A percentile compares a stretch with the other conserved stretches of the same genome.
phyloP scores from a whole-genome alignment of 2,797 vertebrate genomes.

The Gobio occitaniae region DNA sequence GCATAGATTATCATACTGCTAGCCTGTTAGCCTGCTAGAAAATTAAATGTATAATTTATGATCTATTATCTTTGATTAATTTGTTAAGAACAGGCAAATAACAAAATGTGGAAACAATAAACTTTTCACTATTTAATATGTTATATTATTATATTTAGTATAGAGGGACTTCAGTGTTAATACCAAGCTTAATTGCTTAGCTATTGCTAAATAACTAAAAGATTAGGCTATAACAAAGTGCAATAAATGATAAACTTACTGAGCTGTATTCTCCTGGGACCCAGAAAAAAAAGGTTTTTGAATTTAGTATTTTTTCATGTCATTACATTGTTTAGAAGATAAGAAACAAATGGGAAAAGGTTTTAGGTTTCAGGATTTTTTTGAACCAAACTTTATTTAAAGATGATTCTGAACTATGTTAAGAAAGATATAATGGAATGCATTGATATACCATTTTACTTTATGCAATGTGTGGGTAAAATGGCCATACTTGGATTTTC shows the following conservation, averaged over 20 bases:
- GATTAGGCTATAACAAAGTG: neutral
- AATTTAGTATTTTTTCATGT: no score
- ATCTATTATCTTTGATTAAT: neutral
- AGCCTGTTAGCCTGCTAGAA: neutral
- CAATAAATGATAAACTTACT: neutral
- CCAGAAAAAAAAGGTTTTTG: no score
- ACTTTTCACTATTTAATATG: neutral
- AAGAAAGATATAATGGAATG: no score
- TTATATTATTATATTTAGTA: neutral
- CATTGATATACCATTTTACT: no score
- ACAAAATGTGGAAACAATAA: neutral
- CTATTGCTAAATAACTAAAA: neutral
- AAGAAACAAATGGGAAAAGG: no score
- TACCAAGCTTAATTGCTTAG: no score
- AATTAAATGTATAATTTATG: neutral
- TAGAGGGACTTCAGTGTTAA: neutral
- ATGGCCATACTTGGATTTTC: no score
- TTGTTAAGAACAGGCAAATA: neutral
- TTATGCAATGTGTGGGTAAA: no score
- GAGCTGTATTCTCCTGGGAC: neutral
- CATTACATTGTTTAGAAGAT: no score
- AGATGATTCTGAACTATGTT: no score
- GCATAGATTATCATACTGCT: constrained; percentile 4
- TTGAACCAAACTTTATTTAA: no score
- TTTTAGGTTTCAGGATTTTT: no score